Percentiles rank a stretch among this genome's conserved stretches.
These are phyloP conservation scores for Drosophila koepferae DNA, from an alignment of 2,888 invertebrate genomes.

Conservation along the genomic window DNA sequence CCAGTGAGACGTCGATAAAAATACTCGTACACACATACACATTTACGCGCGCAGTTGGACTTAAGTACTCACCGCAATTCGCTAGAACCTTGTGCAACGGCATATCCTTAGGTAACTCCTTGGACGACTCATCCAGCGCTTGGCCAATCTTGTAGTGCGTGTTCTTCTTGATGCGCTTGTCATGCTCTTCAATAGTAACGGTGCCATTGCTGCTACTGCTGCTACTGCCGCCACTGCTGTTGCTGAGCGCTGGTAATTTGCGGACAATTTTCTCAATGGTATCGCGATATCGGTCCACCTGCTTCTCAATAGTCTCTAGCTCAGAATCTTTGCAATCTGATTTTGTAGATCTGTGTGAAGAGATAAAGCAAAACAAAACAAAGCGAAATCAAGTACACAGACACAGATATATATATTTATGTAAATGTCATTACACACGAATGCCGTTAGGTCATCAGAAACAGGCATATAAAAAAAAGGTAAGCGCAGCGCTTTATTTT, in stretches of 20 bases:
- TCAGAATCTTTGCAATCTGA: slow-evolving; percentile 82
- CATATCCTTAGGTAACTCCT: slow-evolving; percentile 88
- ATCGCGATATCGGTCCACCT: slow-evolving; percentile 85
- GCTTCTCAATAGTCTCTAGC: slow-evolving; percentile 83
- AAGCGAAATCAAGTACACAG: slow-evolving; percentile 13
- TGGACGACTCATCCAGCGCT: slow-evolving; percentile 90
- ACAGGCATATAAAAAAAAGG: slow-evolving; percentile 43
- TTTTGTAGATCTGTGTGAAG: slow-evolving; percentile 59
- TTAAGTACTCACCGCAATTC: slow-evolving; percentile 81
- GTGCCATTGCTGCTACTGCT: slow-evolving; percentile 66
- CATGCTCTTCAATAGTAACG: slow-evolving; percentile 87
- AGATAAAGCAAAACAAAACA: slow-evolving; percentile 14
- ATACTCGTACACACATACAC: slow-evolving; percentile 1
- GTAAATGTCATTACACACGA: slow-evolving; percentile 32
- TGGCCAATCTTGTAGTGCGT: slow-evolving; percentile 93
- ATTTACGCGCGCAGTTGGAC: not conserved
- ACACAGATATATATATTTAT: not conserved
- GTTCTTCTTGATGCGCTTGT: slow-evolving; percentile 93
- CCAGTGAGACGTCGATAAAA: slow-evolving; percentile 19
- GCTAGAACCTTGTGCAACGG: slow-evolving; percentile 82
- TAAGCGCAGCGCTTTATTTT: slow-evolving; percentile 59
- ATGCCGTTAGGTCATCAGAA: slow-evolving; percentile 71
- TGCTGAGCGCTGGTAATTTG: slow-evolving; percentile 82
- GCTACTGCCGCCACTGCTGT: slow-evolving; percentile 54
- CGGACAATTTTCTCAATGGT: slow-evolving; percentile 85